Base-by-base conservation (phyloP, 23 tunicate species). In the Oikopleura dioica region DNA sequence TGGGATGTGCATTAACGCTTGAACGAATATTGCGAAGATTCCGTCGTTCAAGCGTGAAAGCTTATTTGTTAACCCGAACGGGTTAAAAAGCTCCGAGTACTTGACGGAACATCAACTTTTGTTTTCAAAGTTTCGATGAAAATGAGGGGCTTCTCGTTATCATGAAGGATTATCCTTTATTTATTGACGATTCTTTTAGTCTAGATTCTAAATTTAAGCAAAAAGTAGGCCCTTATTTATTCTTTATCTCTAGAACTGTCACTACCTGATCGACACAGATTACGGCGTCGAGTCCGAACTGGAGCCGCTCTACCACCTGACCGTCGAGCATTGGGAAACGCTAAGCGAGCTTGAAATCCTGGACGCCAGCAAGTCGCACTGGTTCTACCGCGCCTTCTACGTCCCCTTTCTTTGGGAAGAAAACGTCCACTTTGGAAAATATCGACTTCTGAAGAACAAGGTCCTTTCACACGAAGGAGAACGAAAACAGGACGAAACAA, bases 191-290 rank as follows among this genome's bases (percentile, higher is more conserved):
- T n/a, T n/a, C n/a, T n/a, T n/a, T n/a, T n/a, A n/a, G n/a, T n/a
- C n/a, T n/a, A n/a, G n/a, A n/a, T n/a, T n/a, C n/a, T n/a, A n/a
- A n/a, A n/a, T n/a, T n/a, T n/a, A n/a, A n/a, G n/a, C n/a, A n/a
- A n/a, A n/a, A n/a, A n/a, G n/a, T n/a, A n/a, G n/a, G n/a, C n/a
- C n/a, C n/a, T n/a, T n/a, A n/a, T n/a, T n/a, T n/a, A n/a, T n/a
- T 78, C 82, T 84, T 59, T 79, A 79, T 30, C 29, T 79, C 0
- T 37, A 77, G 26, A 38, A 76, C 2, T 94, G 99, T 78, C 85
- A 94, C 68, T 94, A 83, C 77, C 38, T 94, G 30, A 78, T 94
- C 36, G 99, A 94, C 77, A 76, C 79, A 30, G 77, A 86, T 51
- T 58, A 77, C 38, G 82, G 89, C 1, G 75, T 68, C 1, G 38